Evolutionary conservation across 2,888 invertebrate genomes (phyloP).

Genomic region (Nasonia oneida): DNA sequence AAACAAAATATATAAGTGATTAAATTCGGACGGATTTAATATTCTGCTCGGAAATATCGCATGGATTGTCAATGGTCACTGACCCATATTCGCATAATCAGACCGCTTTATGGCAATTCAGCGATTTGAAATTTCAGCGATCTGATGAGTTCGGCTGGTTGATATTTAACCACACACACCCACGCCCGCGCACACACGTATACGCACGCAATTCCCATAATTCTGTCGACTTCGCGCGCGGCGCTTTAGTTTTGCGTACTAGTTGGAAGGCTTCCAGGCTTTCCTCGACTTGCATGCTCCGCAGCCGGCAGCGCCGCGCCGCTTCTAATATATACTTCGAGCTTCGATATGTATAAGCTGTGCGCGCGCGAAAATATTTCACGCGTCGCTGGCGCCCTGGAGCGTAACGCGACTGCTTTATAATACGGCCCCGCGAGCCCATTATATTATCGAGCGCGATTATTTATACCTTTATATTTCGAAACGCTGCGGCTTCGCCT

Average conservation of each 20-base stretch:
- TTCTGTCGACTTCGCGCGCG: conserved; percentile 17
- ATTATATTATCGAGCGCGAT: neutral
- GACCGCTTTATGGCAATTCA: neutral
- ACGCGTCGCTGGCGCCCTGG: neutral
- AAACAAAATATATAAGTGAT: neutral
- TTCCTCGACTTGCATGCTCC: neutral
- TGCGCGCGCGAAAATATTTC: neutral
- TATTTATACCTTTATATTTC: neutral
- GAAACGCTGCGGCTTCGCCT: neutral
- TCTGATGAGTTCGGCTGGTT: neutral
- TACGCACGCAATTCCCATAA: neutral
- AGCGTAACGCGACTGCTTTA: conserved; percentile 12
- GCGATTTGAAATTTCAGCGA: neutral
- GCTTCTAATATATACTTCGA: conserved; percentile 1
- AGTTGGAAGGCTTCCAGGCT: conserved; percentile 36
- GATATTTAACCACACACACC: neutral
- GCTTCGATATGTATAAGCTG: neutral
- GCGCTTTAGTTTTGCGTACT: conserved; percentile 38
- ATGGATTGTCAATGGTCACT: neutral
- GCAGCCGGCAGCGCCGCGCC: neutral
- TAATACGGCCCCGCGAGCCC: neutral
- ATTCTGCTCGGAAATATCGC: neutral
- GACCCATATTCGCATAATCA: neutral
- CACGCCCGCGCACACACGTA: too few relatives aligned
- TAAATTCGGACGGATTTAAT: neutral